Evolutionary conservation across 2,113 vertebrate species (phyloP).

Genomic region (Leptodactylus fuscus): DNA sequence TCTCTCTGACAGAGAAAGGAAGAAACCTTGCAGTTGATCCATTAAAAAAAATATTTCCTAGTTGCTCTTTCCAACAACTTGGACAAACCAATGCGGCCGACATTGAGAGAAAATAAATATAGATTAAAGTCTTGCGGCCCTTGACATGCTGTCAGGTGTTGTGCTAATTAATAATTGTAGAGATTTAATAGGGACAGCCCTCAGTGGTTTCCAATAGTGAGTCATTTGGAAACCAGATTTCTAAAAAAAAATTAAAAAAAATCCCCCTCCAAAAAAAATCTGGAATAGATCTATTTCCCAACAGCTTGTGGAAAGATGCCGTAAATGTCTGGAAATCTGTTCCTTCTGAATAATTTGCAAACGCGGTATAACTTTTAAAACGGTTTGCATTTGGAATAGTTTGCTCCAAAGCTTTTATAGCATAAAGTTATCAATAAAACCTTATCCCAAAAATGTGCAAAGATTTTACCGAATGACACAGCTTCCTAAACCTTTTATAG

Average conservation of each 20-base stretch:
- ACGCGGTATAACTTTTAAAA: constrained; percentile 20
- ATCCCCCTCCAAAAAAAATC: not conserved
- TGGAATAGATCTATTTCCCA: constrained; percentile 36
- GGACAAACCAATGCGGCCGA: constrained; percentile 3
- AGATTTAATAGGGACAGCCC: constrained; percentile 42
- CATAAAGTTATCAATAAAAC: constrained; percentile 37
- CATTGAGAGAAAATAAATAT: constrained; percentile 19
- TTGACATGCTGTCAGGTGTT: constrained; percentile 50
- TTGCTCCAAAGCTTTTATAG: constrained; percentile 30
- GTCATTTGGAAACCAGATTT: constrained; percentile 48
- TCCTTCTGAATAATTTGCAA: constrained; percentile 43
- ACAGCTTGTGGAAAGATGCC: constrained; percentile 37
- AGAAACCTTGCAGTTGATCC: constrained; percentile 64
- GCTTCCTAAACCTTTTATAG: constrained; percentile 71
- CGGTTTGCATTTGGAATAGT: constrained; percentile 30
- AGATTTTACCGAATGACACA: not conserved
- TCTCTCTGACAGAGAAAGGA: constrained; percentile 81
- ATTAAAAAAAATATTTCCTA: constrained; percentile 58
- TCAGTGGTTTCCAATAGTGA: constrained; percentile 5
- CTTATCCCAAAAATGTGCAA: constrained; percentile 20
- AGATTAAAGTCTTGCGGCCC: constrained; percentile 39
- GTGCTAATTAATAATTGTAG: constrained; percentile 47
- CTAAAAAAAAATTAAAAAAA: too few species aligned
- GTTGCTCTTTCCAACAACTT: not conserved
- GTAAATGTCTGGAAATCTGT: constrained; percentile 30